Percentiles rank a stretch among this genome's conserved stretches.
Evolutionary conservation across 2,113 vertebrate species (phyloP).

Genomic region (Leptocoma aspasia): DNA sequence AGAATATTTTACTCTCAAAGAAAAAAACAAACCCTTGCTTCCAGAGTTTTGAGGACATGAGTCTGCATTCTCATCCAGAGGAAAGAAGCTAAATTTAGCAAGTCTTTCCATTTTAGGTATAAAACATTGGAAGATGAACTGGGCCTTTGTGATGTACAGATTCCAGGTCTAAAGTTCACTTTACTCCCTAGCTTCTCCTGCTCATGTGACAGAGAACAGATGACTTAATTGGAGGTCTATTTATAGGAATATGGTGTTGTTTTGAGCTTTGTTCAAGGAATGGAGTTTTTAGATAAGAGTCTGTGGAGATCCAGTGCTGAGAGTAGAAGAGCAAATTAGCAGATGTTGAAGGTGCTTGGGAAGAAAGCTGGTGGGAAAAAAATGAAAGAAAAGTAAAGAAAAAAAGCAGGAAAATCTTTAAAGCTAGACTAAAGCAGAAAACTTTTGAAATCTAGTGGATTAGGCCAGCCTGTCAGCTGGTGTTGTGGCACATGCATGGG

Average conservation of each 20-base stretch:
- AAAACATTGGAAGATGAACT: not conserved
- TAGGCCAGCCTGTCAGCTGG: not conserved
- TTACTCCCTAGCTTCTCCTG: not conserved
- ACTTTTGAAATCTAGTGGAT: not conserved
- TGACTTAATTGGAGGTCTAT: not conserved
- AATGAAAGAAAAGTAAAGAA: fast-evolving
- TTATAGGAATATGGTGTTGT: not conserved
- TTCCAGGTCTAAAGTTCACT: not conserved
- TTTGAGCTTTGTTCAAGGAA: not conserved
- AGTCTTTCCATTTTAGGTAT: not conserved
- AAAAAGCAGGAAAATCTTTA: not conserved
- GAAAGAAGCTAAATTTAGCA: not conserved
- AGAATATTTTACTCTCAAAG: not conserved
- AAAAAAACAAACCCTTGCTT: not conserved
- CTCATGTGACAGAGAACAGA: not conserved
- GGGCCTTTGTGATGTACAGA: not conserved
- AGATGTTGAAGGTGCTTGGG: not conserved
- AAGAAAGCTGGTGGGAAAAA: not conserved
- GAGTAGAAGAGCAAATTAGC: not conserved
- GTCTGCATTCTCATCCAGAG: not conserved
- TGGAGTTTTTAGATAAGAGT: not conserved
- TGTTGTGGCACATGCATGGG: not conserved
- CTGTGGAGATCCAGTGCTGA: not conserved
- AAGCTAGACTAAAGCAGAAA: not conserved
- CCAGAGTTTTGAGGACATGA: not conserved